Evolutionary conservation across 2,888 invertebrate species (phyloP).

Genomic region (Drosophila stalkeri): DNA sequence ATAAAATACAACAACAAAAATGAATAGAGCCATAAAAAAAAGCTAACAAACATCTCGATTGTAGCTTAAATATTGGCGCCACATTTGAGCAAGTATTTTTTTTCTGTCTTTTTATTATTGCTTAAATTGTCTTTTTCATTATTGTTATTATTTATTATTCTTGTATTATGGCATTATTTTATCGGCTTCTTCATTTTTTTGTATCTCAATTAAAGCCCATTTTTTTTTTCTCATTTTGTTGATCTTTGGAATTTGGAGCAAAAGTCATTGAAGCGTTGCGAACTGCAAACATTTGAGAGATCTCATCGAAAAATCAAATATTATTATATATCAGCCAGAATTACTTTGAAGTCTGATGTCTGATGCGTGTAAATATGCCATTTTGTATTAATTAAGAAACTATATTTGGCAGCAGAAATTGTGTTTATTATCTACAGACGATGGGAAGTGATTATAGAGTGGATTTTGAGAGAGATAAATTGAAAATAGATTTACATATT

Average conservation of each 20-base stretch:
- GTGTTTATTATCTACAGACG: background rate
- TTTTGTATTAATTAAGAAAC: conserved; percentile 27
- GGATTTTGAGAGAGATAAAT: background rate
- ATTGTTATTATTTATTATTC: conserved; percentile 35
- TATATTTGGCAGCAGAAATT: conserved; percentile 18
- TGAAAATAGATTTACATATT: background rate
- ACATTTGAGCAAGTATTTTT: conserved; percentile 31
- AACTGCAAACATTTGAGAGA: background rate
- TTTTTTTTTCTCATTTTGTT: conserved; percentile 27
- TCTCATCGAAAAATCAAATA: conserved; percentile 5
- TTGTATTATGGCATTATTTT: conserved; percentile 35
- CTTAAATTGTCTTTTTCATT: conserved; percentile 30
- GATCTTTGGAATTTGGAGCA: conserved; percentile 33
- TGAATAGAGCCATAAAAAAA: conserved; percentile 47
- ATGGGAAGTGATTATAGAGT: background rate
- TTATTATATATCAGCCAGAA: conserved; percentile 13
- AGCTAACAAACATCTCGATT: conserved; percentile 27
- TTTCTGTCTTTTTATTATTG: background rate
- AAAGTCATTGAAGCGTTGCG: conserved; percentile 26
- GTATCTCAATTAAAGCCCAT: conserved; percentile 42
- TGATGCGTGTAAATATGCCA: conserved; percentile 16
- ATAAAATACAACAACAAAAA: conserved; percentile 7
- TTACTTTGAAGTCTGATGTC: conserved; percentile 11
- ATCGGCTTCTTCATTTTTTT: conserved; percentile 16
- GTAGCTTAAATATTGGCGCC: conserved; percentile 58